Base-by-base conservation (phyloP, 1,140 invertebrate species). In the Musca vetustissima region DNA sequence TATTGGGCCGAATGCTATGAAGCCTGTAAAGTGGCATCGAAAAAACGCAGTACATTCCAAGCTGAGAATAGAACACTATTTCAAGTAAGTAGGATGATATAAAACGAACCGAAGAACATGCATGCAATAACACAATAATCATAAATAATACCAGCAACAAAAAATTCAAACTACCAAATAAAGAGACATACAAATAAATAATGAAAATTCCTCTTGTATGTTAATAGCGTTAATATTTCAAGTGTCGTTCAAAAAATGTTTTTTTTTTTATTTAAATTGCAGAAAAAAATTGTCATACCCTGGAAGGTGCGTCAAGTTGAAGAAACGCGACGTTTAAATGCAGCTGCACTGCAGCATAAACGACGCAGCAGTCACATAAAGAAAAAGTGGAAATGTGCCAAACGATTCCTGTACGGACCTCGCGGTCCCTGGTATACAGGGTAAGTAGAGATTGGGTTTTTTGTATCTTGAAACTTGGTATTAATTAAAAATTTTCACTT, bases 1-100 rank as follows among this genome's bases (percentile, higher is more conserved):
- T 87, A 85, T 74, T 88, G 87, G 87, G 86, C 86, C 17, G 85
- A 87, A 57, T 87, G 86, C 73, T 87, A 87, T 66, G 87, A 88
- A 72, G 82, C 81, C 0, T 86, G 85, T 59, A 89, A 89, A 81
- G 77, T 86, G 4, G 85, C 85, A 32, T 83, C 85, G 49, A 88
- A 89, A 72, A 86, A 83, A 65, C 81, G 87, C 21, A 87, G 86
- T 71, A 78, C 84, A 52, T 85, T 87, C 61, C 84, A 87, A 66
- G 85, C 85, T 4, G 86, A 89, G 66, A 86, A 86, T 69, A 86
- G 87, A 74, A 82, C 86, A 24, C 84, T 85, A 13, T 89, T 89
- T 73, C 85, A 89, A 83, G 87, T 87, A 75, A 75, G 67, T 32
- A 66, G 53, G 53, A 57, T 28, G 53, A 57, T 43, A 8, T 11